Evolutionary conservation across 2,113 vertebrate genomes (phyloP).

Genomic region (Holacanthus passer): DNA sequence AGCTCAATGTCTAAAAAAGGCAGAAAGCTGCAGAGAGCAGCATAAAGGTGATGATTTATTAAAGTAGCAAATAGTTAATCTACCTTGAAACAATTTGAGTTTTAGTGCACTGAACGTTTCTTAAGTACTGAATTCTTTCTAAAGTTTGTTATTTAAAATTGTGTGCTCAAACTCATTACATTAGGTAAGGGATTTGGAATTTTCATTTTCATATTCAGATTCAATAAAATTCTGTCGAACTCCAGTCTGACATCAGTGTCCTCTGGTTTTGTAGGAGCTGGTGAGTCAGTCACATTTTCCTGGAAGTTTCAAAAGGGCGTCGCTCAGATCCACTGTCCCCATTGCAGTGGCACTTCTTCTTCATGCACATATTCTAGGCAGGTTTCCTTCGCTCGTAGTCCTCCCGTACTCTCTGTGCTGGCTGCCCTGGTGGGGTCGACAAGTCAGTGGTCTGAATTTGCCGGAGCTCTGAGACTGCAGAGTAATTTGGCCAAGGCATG

Average conservation of each 20-base stretch:
- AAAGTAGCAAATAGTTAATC: background rate
- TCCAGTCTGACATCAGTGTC: background rate
- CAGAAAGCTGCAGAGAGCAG: background rate
- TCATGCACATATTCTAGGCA: constrained; percentile 9
- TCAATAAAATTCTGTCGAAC: background rate
- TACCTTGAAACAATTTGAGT: background rate
- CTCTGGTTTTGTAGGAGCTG: background rate
- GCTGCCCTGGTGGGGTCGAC: background rate
- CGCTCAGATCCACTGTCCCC: background rate
- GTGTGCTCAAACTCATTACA: background rate
- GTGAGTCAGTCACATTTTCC: background rate
- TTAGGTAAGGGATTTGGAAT: background rate
- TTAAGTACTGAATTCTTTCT: background rate
- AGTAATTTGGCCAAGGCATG: constrained; percentile 29
- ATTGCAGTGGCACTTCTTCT: background rate
- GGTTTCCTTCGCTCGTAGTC: constrained; percentile 5
- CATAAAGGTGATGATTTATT: background rate
- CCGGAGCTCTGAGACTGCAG: constrained; percentile 23
- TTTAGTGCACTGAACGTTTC: background rate
- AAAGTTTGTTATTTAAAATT: background rate
- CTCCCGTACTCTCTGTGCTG: background rate
- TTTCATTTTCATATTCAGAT: background rate
- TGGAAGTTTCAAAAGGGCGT: background rate
- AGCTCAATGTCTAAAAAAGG: background rate
- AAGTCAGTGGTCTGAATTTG: constrained; percentile 1